Evolutionary conservation across 2,888 invertebrate genomes (phyloP), one percentile per base, ranked within the genome.

Genomic region (Cryptus armator): DNA sequence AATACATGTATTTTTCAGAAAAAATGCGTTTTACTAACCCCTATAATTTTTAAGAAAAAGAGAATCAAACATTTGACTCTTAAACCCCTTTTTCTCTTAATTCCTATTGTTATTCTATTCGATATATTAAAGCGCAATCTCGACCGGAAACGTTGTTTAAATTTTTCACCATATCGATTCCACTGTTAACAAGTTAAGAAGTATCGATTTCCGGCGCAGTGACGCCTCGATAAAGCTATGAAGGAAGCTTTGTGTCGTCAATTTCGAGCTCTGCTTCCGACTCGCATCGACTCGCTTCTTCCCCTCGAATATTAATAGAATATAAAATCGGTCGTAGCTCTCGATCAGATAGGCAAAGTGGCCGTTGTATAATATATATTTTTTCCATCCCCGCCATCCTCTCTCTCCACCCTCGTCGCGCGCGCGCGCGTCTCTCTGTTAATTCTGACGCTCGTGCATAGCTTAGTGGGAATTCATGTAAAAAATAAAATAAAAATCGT

Each of bases 341-440:
- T 66, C 51, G 32, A 64, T 75, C 62, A 48, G 64, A 75, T 75
- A 64, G 16, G 64, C 64, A 75, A 75, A 64, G 74, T 74, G 48
- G 64, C 37, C 32, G 32, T 75, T 64, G 64, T 75, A 37, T 37
- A 48, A 64, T 75, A 6, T 29, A 7, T 46, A 62, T 62, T 16
- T 29, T 29, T 46, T 46, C 19, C 5, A 44, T 32, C 16, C 59
- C 12, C 14, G 3, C 24, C 3, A 9, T 46, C 59, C 46, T 19
- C 2, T 19, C 2, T 32, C 0, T 64, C 19, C 56, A 56, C 19
- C 14, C 10, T 3, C 46, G 12, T 56, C 24, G 19, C n/a, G 32
- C 32, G 10, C 24, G 19, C n/a, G 32, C 32, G 10, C 32, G 10
- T 1, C 24, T 59, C 44, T 37, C 32, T 37, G 64, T 64, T 64